Evolutionary conservation across 2,888 invertebrate genomes (phyloP).

Genomic region (Himalopsyche tibetana): DNA sequence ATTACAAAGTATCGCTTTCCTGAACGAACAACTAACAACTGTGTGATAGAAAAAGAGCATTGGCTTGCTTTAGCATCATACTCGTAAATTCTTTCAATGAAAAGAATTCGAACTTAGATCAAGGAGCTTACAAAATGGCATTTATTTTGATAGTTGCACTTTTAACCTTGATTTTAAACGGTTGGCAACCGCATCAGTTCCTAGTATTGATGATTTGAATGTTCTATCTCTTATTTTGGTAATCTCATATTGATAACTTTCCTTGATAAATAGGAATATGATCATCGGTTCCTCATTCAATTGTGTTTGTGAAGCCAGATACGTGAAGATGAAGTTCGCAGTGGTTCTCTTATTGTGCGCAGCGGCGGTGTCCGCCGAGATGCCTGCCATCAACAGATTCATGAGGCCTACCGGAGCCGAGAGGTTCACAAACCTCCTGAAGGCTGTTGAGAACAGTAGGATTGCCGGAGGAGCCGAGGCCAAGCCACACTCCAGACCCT

Average conservation of each 20-base stretch:
- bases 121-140: no score
- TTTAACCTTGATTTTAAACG: not conserved
- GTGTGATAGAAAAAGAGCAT: no score
- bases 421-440: conserved; percentile 52
- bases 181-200: not conserved
- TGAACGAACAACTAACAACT: no score
- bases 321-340: conserved; percentile 58
- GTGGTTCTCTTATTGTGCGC: conserved; percentile 55
- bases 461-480: conserved; percentile 67
- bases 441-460: conserved; percentile 54
- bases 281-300: not conserved
- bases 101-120: no score
- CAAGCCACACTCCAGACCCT: conserved; percentile 66
- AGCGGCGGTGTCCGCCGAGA: conserved; percentile 57
- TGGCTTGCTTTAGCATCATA: no score
- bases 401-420: conserved; percentile 59
- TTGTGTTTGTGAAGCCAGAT: conserved; percentile 20
- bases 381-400: conserved; percentile 50
- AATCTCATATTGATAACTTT: not conserved
- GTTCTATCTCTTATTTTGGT: not conserved
- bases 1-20: no score
- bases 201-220: not conserved
- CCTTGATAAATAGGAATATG: not conserved
- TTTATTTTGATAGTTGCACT: no score
- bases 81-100: no score